phyloP scores from a whole-genome alignment of 1,140 invertebrate species.

The Conopomorpha cramerella region DNA sequence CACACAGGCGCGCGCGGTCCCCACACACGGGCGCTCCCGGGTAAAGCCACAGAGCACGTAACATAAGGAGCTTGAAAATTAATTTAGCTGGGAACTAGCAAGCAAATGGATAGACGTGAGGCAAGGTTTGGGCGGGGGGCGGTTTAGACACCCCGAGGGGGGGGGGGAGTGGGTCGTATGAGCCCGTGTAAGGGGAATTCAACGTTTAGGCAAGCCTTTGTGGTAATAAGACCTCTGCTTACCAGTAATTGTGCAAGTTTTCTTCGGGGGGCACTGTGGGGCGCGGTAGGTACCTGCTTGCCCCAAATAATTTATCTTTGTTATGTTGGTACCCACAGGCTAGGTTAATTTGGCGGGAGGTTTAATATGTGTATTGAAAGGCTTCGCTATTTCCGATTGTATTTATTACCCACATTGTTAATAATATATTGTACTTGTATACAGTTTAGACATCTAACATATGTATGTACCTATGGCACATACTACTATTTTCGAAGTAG shows the following conservation, averaged over 20 bases:
- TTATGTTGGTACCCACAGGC: too few species aligned
- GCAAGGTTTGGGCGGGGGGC: slow-evolving; percentile 23
- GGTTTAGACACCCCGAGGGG: slow-evolving; percentile 11
- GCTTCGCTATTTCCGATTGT: too few species aligned
- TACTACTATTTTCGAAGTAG: too few species aligned
- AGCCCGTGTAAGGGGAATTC: slow-evolving; percentile 38
- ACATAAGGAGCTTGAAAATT: slow-evolving; percentile 62
- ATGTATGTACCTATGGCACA: too few species aligned
- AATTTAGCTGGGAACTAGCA: slow-evolving; percentile 61
- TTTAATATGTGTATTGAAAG: too few species aligned
- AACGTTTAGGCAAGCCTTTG: slow-evolving; percentile 54
- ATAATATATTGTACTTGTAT: too few species aligned
- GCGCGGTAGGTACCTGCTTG: too few species aligned
- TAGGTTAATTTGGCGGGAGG: too few species aligned
- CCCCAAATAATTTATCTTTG: too few species aligned
- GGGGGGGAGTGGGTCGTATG: slow-evolving; percentile 10
- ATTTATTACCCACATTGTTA: too few species aligned
- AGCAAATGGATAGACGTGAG: slow-evolving; percentile 60
- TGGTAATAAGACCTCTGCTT: slow-evolving; percentile 35
- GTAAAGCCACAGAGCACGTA: slow-evolving; percentile 57
- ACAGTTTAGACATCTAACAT: too few species aligned
- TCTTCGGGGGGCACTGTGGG: too few species aligned
- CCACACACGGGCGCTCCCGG: slow-evolving; percentile 39
- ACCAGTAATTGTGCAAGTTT: slow-evolving; percentile 29
- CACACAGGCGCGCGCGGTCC: slow-evolving; percentile 13